These are phyloP conservation scores for Tenualosa thibaudeaui DNA, from an alignment of 2,797 vertebrate genomes.

Conservation along the genomic window DNA sequence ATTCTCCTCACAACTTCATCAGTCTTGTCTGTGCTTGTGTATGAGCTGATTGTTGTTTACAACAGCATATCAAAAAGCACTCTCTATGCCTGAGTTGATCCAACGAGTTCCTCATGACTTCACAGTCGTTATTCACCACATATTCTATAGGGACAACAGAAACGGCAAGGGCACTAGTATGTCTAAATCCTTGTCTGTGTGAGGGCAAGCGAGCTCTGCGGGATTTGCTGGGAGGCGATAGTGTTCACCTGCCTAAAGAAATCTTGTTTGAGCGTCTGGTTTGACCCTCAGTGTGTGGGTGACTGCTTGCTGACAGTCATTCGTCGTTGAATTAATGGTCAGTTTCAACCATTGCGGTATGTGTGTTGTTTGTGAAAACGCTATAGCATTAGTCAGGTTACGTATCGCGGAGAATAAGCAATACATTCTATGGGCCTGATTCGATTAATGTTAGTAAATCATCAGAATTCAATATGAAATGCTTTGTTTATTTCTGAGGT, in stretches of 20 bases:
- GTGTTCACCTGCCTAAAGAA: constrained; percentile 11
- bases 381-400: neutral
- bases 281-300: constrained; percentile 18
- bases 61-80: neutral
- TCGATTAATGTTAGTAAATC: neutral
- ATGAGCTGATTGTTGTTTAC: neutral
- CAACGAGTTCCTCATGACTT: neutral
- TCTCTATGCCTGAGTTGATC: neutral
- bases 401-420: too few relatives aligned
- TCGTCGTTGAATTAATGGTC: neutral
- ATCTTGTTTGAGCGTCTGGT: constrained; percentile 6
- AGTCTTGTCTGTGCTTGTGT: neutral
- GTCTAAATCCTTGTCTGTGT: constrained; percentile 14
- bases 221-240: neutral
- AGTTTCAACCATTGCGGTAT: neutral
- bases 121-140: neutral
- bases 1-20: neutral
- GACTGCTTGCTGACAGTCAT: constrained; percentile 17
- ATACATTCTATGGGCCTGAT: neutral
- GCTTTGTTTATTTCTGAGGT: neutral
- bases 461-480: neutral
- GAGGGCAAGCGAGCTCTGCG: constrained; percentile 10
- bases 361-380: neutral
- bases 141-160: neutral
- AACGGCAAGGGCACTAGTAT: neutral